phyloP scores from a whole-genome alignment of 2,113 vertebrate species.

The Anas platyrhynchos region DNA sequence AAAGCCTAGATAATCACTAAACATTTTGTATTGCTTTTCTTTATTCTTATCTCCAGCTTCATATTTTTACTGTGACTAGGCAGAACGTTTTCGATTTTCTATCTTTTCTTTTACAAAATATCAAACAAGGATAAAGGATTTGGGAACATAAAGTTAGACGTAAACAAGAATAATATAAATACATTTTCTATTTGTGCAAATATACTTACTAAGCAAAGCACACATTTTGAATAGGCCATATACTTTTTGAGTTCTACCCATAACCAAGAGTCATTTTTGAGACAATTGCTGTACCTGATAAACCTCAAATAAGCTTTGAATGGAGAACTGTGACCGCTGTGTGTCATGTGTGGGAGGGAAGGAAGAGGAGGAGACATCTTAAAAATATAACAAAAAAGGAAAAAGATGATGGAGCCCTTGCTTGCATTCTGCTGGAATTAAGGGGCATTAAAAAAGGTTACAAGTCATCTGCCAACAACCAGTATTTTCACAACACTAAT shows the following conservation, averaged over 20 bases:
- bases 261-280: background rate
- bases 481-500: background rate
- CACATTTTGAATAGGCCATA: background rate
- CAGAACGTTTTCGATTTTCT: background rate
- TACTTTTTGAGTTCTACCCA: background rate
- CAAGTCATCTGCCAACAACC: background rate
- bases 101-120: slow-evolving; percentile 26
- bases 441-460: background rate
- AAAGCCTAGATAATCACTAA: slow-evolving; percentile 49
- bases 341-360: background rate
- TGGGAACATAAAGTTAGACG: background rate
- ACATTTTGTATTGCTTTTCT: slow-evolving; percentile 41
- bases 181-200: background rate
- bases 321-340: background rate
- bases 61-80: background rate
- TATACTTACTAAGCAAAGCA: background rate
- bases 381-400: background rate
- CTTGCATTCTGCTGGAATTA: background rate
- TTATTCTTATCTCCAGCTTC: slow-evolving; percentile 3
- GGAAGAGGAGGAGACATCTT: background rate
- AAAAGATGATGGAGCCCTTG: background rate
- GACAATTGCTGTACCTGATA: background rate
- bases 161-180: background rate
- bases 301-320: background rate
- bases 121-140: slow-evolving; percentile 7